Percentiles rank a stretch among this genome's conserved stretches.
Evolutionary conservation across 2,113 vertebrate genomes (phyloP).

Genomic region (Ceyx cyanopectus): DNA sequence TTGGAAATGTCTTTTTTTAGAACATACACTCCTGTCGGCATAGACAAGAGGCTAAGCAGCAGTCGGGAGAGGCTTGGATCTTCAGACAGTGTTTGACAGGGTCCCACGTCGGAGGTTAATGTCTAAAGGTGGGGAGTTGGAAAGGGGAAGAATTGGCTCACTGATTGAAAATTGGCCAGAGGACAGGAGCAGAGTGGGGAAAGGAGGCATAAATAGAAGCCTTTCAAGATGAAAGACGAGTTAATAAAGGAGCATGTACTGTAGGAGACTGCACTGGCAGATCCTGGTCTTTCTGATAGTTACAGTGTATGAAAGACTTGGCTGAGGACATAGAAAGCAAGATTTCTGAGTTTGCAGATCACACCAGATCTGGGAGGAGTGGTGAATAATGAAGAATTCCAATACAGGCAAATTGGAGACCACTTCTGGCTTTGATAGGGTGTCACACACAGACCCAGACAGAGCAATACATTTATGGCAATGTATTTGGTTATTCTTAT

Average conservation of each 20-base stretch:
- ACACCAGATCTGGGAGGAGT: slow-evolving; percentile 35
- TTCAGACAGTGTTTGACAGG: slow-evolving; percentile 69
- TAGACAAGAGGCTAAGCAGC: slow-evolving; percentile 72
- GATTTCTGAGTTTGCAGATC: slow-evolving; percentile 66
- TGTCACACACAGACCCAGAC: slow-evolving; percentile 41
- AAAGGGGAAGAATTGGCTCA: slow-evolving; percentile 70
- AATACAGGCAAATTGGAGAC: not conserved
- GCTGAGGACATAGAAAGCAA: slow-evolving; percentile 65
- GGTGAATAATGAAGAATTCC: slow-evolving; percentile 43
- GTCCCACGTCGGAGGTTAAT: slow-evolving; percentile 65
- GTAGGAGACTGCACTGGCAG: slow-evolving; percentile 67
- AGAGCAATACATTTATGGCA: not conserved
- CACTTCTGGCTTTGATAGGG: slow-evolving; percentile 11
- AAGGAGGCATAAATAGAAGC: slow-evolving; percentile 70
- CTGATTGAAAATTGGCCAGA: slow-evolving; percentile 71
- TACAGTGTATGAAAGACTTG: slow-evolving; percentile 66
- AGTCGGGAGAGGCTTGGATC: slow-evolving; percentile 71
- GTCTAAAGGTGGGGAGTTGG: slow-evolving; percentile 70
- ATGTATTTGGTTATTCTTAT: slow-evolving; percentile 11
- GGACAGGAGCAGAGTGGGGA: slow-evolving; percentile 69
- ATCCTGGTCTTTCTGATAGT: slow-evolving; percentile 72
- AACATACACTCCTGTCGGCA: slow-evolving; percentile 63
- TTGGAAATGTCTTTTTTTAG: slow-evolving; percentile 74
- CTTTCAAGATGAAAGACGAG: slow-evolving; percentile 72
- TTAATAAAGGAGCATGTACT: slow-evolving; percentile 72